phyloP scores from a whole-genome alignment of 2,113 vertebrate species.

The Callithrix jacchus region DNA sequence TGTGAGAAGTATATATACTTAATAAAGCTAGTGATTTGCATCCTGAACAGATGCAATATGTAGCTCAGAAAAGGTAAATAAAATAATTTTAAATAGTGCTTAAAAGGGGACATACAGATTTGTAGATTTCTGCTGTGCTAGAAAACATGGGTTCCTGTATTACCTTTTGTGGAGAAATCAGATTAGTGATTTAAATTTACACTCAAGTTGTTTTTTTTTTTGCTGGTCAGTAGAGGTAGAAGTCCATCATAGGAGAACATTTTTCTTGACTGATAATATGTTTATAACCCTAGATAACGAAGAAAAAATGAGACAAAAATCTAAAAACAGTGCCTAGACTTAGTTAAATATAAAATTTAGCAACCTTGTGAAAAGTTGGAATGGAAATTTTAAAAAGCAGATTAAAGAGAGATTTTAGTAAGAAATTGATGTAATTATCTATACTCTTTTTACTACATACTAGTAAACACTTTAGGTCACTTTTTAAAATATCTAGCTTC shows the following conservation, averaged over 20 bases:
- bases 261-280: not conserved
- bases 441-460: not conserved
- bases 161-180: not conserved
- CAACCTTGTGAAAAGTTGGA: not conserved
- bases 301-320: not conserved
- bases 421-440: not conserved
- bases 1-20: not conserved
- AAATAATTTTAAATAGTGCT: not conserved
- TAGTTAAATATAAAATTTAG: not conserved
- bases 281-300: not conserved
- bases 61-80: not conserved
- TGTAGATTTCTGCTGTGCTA: not conserved
- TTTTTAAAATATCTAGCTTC: not conserved
- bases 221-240: not conserved
- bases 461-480: not conserved
- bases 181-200: not conserved
- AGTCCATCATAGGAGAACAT: not conserved
- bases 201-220: not conserved
- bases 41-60: not conserved
- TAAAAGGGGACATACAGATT: not conserved
- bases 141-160: not conserved
- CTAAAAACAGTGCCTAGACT: not conserved
- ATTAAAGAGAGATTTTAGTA: not conserved
- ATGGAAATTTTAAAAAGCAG: not conserved
- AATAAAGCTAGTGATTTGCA: not conserved